Base-by-base conservation (phyloP, 2,888 invertebrate genomes). In the Trisateles emortualis region DNA sequence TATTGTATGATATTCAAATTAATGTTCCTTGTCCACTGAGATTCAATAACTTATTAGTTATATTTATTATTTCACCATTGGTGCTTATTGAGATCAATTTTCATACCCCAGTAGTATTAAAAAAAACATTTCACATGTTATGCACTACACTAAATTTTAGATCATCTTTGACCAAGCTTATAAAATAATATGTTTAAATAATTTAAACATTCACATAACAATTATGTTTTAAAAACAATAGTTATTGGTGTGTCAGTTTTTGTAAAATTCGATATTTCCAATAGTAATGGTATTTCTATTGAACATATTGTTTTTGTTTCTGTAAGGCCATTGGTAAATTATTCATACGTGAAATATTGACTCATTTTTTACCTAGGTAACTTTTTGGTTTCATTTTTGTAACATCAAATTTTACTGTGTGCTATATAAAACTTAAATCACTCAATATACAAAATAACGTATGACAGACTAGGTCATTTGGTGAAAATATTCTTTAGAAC, bases 401-500 rank as follows among this genome's bases (percentile, higher is more conserved):
- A 16, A 16, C 14, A 8, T 14, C 10, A 32, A 14, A 33, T 14
- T 33, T 14, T 33, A 33, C 10, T 33, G 14, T 4, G 19, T 17
- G n/a, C 19, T 35, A 35, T 19, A 10, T 4, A 36, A 36, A 5
- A 14, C 14, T 14, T 14, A 33, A 14, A 2, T 26, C 26, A 26
- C 9, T 26, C 4, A 26, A 6, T 26, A 26, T 26, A 8, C 8
- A 26, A 26, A 33, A 33, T 1, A 33, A 5, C 14, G 2, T 32
- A 24, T 26, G 41, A n/a, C 10, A 26, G 29, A 13, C 24, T 16
- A 41, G 24, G 24, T 24, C 41, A 26, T 26, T 39, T 39, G 19
- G 26, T 41, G 24, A 26, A 13, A 13, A 14, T 41, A 26, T 24
- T 41, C 13, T 13, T 26, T 40, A 19, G 29, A 24, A 26, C 2